A percentile compares a stretch with the other conserved stretches of the same genome.
These are phyloP conservation scores for Drosophila quadrilineata DNA, from an alignment of 1,140 invertebrate species.

Conservation along the genomic window DNA sequence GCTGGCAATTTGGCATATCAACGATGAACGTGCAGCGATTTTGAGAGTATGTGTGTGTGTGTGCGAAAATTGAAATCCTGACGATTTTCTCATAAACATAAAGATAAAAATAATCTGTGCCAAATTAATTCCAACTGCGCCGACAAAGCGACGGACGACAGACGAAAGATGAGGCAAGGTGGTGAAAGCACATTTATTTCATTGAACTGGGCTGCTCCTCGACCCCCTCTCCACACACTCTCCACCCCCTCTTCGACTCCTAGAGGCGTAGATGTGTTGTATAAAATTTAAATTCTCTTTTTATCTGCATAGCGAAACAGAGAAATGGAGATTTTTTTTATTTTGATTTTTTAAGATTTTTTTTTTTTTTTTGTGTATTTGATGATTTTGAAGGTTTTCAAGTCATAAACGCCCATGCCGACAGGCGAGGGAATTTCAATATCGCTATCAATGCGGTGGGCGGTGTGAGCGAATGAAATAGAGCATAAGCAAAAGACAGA, in stretches of 20 bases:
- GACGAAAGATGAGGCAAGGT: too few species aligned
- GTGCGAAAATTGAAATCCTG: constrained; percentile 66
- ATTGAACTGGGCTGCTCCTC: constrained; percentile 40
- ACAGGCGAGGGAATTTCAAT: constrained; percentile 27
- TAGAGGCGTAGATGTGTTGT: not conserved
- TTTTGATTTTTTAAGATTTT: constrained; percentile 23
- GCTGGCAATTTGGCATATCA: constrained; percentile 53
- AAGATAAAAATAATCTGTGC: constrained; percentile 70
- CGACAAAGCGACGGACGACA: too few species aligned
- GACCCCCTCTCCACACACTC: too few species aligned
- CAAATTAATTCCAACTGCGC: constrained; percentile 63
- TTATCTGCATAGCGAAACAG: constrained; percentile 17
- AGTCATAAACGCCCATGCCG: constrained; percentile 24
- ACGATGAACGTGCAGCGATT: constrained; percentile 70
- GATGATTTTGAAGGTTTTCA: constrained; percentile 18
- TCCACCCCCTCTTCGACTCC: too few species aligned
- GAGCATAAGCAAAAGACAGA: too few species aligned
- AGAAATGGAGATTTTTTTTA: too few species aligned
- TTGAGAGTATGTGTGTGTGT: not conserved
- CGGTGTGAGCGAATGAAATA: too few species aligned
- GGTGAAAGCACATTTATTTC: constrained; percentile 53
- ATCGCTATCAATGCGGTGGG: constrained; percentile 13
- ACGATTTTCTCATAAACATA: constrained; percentile 62
- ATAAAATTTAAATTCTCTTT: constrained; percentile 66
- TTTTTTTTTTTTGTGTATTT: too few species aligned